Conservation (phyloP, 1,140 invertebrate species). For the Ridgeia piscesae region DNA sequence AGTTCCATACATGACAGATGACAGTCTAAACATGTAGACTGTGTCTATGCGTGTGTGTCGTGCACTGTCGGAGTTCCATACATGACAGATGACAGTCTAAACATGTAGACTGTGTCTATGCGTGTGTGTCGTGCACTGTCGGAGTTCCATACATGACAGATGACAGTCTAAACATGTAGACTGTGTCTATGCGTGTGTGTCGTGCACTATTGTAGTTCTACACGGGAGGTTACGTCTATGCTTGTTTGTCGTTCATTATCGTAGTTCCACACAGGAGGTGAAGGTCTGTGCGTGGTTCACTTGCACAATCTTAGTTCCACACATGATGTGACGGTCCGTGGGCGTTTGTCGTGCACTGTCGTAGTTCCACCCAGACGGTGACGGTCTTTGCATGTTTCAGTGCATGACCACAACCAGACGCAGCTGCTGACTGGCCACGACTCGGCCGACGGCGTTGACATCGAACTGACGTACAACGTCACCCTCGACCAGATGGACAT, state of each 20-base stretch:
- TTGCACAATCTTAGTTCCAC: not conserved
- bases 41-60: too few relatives aligned
- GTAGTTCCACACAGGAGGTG: not conserved
- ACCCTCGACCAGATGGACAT: slow-evolving; percentile 33
- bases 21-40: not conserved
- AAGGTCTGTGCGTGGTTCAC: not conserved
- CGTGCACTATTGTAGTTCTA: too few relatives aligned
- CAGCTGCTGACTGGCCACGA: slow-evolving; percentile 33
- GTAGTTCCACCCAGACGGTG: not conserved
- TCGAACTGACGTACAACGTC: slow-evolving; percentile 33
- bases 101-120: not conserved
- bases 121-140: too few relatives aligned
- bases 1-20: not conserved
- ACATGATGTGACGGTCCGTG: not conserved
- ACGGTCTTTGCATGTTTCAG: not conserved
- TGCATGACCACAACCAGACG: not conserved
- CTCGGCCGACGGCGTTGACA: slow-evolving; percentile 38
- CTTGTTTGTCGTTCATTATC: not conserved
- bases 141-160: too few relatives aligned
- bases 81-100: not conserved
- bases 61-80: not conserved
- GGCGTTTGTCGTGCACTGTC: not conserved
- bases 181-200: too few relatives aligned
- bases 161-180: too few relatives aligned
- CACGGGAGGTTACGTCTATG: too few relatives aligned